A percentile compares a stretch with the other conserved stretches of the same genome.
Conservation (phyloP, 2,888 invertebrate species). For the Neocrepidodera transversa region DNA sequence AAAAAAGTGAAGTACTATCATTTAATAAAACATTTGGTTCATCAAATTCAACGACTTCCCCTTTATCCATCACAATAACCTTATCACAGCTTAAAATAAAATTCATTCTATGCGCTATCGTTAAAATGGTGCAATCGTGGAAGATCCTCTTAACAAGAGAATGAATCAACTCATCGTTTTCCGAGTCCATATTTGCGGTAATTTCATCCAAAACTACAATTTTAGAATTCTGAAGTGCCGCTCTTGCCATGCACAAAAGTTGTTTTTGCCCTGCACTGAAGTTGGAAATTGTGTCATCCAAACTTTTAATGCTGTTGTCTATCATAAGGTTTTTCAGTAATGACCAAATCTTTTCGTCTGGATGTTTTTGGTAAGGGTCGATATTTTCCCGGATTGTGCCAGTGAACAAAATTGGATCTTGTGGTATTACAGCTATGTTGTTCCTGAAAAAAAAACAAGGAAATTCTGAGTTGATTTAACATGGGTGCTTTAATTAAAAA, state of each 20-base stretch:
- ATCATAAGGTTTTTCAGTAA: constrained; percentile 53
- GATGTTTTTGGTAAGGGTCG: constrained; percentile 42
- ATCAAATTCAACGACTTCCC: constrained; percentile 50
- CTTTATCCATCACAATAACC: constrained; percentile 64
- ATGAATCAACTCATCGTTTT: constrained; percentile 64
- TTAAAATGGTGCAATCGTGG: constrained; percentile 63
- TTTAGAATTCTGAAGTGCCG: constrained; percentile 60
- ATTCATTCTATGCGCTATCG: constrained; percentile 55
- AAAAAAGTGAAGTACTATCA: constrained; percentile 31
- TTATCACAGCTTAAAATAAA: constrained; percentile 66
- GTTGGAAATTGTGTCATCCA: constrained; percentile 43
- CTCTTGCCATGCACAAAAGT: constrained; percentile 64
- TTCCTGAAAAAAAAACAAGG: constrained; percentile 50
- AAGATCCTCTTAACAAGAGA: constrained; percentile 62
- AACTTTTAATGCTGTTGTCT: constrained; percentile 49
- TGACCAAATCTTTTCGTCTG: constrained; percentile 45
- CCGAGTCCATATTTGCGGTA: constrained; percentile 64
- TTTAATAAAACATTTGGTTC: constrained; percentile 39
- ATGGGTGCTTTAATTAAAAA: constrained; percentile 4
- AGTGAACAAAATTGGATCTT: constrained; percentile 62
- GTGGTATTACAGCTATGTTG: constrained; percentile 62
- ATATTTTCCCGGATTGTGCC: constrained; percentile 62
- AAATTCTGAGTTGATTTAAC: constrained; percentile 1
- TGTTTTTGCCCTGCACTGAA: constrained; percentile 64
- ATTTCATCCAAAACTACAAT: constrained; percentile 65